These are phyloP conservation scores for Dromius quadrimaculatus DNA, from an alignment of 2,888 invertebrate species.

Conservation along the genomic window DNA sequence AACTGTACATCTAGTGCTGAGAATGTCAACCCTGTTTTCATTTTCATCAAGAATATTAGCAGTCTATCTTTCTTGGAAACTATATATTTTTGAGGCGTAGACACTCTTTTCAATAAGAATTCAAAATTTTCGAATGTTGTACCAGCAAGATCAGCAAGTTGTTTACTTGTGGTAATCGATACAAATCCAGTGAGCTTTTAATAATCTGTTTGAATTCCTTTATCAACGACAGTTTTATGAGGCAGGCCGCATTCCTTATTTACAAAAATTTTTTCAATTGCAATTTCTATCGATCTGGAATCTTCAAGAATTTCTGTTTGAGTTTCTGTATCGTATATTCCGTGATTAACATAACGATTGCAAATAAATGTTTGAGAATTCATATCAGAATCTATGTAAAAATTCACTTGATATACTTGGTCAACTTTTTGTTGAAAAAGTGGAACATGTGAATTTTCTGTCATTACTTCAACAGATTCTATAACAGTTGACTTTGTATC, in stretches of 20 bases:
- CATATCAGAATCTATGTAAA: constrained; percentile 4
- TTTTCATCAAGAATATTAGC: no score
- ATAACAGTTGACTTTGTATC: neutral
- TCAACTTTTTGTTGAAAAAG: constrained; percentile 16
- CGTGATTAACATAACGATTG: constrained; percentile 40
- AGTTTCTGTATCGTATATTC: constrained; percentile 43
- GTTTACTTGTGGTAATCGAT: no score
- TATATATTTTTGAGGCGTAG: no score
- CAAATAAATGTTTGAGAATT: constrained; percentile 43
- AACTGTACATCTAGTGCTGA: constrained; percentile 29
- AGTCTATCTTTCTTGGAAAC: no score
- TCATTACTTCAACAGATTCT: constrained; percentile 17
- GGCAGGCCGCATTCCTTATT: constrained; percentile 23
- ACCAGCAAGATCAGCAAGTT: no score
- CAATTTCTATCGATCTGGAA: constrained; percentile 22
- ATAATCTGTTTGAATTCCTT: constrained; percentile 23
- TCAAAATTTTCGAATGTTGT: constrained; percentile 49
- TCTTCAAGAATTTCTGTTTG: constrained; percentile 45
- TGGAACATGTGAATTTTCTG: neutral
- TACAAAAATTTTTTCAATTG: no score
- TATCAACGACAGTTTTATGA: neutral
- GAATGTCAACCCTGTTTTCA: constrained; percentile 33
- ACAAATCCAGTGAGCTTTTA: no score
- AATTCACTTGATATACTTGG: constrained; percentile 47
- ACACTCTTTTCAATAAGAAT: no score